Base-by-base conservation (phyloP, 1,140 invertebrate genomes). In the Tenebrio molitor region DNA sequence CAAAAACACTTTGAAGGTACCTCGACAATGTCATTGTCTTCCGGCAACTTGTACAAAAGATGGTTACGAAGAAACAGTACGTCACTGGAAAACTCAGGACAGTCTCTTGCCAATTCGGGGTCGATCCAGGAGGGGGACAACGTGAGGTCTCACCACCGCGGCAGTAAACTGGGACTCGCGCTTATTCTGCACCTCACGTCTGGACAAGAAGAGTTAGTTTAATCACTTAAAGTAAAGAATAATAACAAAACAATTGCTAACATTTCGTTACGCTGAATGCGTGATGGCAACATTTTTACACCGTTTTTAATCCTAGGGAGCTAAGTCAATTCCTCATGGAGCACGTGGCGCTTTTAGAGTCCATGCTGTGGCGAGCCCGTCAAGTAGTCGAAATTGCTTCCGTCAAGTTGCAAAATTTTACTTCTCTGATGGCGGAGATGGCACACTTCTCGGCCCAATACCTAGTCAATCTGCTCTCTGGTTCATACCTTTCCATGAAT, bases 281-380 rank as follows among this genome's bases (percentile, higher is more conserved):
- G n/a, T 14, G 25, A 4, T 8, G 25, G 25, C 25, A 8, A 15
- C 25, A 14, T 16, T 66, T 64, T 67, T n/a, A 58, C 33, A 33
- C 44, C 39, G n/a, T 53, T 68, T 14, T 46, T 14, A 6, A 3
- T 44, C 46, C 5, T 34, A 75, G 71, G 66, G 29, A 33, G 2
- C 23, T 66, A 2, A 42, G 64, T 8, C 41, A 76, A 25, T 92
- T 91, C 75, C 88, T 95, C 69, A 89, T 95, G 81, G 91, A 95
- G 67, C 93, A 95, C 77, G 91, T 93, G 39, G 88, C 91, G 0
- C 83, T 96, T 16, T 81, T 97, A 10, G 94, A 96, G 83, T 88
- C 90, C 1, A 88, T 94, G 79, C 81, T 96, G 21, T 91, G 92
- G 78, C 87, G 91, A 53, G 83, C 96, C 25, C 87, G 91, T 6